Evolutionary conservation across 2,888 invertebrate species (phyloP).

Genomic region (Steinernema hermaphroditum): DNA sequence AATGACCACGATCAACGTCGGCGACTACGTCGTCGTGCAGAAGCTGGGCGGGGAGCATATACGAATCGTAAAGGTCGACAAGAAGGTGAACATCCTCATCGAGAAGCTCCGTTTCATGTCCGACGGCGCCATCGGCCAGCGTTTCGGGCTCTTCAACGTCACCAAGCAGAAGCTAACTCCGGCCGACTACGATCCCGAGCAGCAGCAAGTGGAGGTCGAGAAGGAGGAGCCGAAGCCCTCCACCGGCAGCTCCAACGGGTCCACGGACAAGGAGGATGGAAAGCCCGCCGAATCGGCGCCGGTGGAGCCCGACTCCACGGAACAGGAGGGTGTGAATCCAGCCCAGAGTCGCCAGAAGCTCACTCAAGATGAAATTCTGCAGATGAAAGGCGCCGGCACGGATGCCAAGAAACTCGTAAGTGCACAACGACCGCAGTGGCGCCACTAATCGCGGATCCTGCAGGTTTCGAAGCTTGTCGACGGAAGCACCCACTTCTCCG

Average conservation of each 20-base stretch:
- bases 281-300: not conserved
- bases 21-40: conserved; percentile 39
- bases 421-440: not conserved
- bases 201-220: conserved; percentile 1
- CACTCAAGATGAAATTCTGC: conserved; percentile 50
- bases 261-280: not conserved
- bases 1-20: conserved; percentile 32
- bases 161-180: conserved; percentile 16
- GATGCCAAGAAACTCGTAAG: conserved; percentile 43
- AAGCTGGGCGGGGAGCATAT: conserved; percentile 58
- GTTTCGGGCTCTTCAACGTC: conserved; percentile 60
- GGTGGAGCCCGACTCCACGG: not conserved
- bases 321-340: not conserved
- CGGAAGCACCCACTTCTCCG: conserved; percentile 54
- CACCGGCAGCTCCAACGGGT: not conserved
- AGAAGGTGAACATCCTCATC: conserved; percentile 51
- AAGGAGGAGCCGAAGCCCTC: conserved; percentile 28
- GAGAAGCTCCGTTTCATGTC: conserved; percentile 56
- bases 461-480: conserved; percentile 58
- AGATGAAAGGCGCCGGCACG: conserved; percentile 52
- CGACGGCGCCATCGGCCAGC: conserved; percentile 53
- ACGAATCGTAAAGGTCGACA: conserved; percentile 49
- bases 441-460: not conserved
- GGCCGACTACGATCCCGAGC: conserved; percentile 28
- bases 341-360: conserved; percentile 45